Conservation (phyloP, 1,140 invertebrate species). For the Holotrichia oblita region DNA sequence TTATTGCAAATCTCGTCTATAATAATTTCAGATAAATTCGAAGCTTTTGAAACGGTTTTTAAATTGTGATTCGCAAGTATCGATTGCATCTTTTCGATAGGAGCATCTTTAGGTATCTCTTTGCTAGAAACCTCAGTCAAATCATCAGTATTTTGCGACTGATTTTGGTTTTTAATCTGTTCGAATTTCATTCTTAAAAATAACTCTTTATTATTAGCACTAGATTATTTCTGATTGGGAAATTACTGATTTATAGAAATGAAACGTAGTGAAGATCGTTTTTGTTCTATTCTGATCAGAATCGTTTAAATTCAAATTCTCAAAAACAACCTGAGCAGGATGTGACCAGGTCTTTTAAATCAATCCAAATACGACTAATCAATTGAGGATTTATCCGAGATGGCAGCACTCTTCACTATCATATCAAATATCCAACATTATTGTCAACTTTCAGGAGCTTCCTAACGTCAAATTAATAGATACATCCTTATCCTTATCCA, state of each 20-base stretch:
- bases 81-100: neutral
- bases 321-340: constrained; percentile 30
- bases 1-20: too few species aligned
- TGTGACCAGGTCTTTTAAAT: too few species aligned
- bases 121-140: neutral
- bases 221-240: too few species aligned
- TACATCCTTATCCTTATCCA: neutral
- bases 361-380: constrained; percentile 37
- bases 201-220: constrained; percentile 5
- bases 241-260: constrained; percentile 39
- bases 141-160: neutral
- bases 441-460: constrained; percentile 19
- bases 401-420: constrained; percentile 3
- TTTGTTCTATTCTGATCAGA: neutral
- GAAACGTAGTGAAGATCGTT: neutral
- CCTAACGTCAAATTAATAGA: neutral
- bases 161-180: neutral
- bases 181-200: constrained; percentile 40
- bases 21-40: constrained; percentile 3
- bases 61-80: neutral
- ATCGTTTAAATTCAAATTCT: constrained; percentile 35
- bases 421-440: neutral
- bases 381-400: constrained; percentile 9
- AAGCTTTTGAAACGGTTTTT: constrained; percentile 22
- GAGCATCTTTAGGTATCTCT: too few species aligned